A percentile compares a stretch with the other conserved stretches of the same genome.
phyloP scores from a whole-genome alignment of 2,113 vertebrate genomes.

The Heteronetta atricapilla region DNA sequence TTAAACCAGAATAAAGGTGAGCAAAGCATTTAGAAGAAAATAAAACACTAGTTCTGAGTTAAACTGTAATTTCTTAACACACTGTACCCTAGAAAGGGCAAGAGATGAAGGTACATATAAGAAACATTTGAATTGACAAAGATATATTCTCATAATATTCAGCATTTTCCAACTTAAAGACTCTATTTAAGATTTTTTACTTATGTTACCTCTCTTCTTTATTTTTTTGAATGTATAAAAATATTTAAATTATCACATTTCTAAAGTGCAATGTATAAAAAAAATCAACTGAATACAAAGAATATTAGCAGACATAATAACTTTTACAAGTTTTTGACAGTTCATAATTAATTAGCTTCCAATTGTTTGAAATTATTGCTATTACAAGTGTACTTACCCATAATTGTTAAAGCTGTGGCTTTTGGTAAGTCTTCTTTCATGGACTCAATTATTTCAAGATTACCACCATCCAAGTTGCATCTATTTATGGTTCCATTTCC shows the following conservation, averaged over 20 bases:
- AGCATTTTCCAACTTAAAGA: not conserved
- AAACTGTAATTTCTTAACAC: not conserved
- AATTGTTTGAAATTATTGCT: conserved; percentile 48
- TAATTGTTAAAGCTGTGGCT: conserved; percentile 94
- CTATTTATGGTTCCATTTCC: conserved; percentile 97
- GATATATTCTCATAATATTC: not conserved
- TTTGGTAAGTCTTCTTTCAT: conserved; percentile 92
- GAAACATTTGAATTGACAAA: not conserved
- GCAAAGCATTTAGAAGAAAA: not conserved
- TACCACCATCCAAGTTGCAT: conserved; percentile 93
- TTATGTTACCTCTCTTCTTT: not conserved
- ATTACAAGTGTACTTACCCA: conserved; percentile 87
- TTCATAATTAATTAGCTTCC: conserved; percentile 68
- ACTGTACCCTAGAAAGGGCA: not conserved
- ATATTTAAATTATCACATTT: not conserved
- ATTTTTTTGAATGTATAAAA: not conserved
- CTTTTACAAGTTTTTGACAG: conserved; percentile 48
- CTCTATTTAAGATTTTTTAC: not conserved
- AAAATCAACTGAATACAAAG: not conserved
- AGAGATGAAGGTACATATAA: not conserved
- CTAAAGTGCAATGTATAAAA: not conserved
- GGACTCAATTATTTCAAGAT: conserved; percentile 93
- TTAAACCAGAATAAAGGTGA: not conserved
- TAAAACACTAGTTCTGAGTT: not conserved
- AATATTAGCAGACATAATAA: not conserved